These are phyloP conservation scores for Oppia nitens DNA, from an alignment of 1,140 invertebrate species.

Conservation along the genomic window DNA sequence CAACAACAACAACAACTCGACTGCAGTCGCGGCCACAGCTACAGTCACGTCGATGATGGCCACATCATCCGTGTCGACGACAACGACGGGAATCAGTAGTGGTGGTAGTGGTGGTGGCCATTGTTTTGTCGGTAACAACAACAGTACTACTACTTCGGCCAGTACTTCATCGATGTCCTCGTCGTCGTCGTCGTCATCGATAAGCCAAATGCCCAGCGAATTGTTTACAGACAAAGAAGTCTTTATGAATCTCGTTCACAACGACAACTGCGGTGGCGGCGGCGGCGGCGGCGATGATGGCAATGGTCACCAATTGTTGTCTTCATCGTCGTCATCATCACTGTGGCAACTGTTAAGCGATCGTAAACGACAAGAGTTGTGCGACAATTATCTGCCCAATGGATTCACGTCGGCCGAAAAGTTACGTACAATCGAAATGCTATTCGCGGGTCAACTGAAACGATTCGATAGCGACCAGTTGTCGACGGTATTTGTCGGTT, in stretches of 20 bases:
- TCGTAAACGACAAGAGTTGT: not conserved
- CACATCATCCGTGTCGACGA: no score
- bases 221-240: not conserved
- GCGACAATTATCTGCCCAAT: constrained; percentile 9
- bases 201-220: constrained; percentile 1
- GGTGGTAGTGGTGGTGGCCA: no score
- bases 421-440: not conserved
- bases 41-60: no score
- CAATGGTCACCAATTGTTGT: not conserved
- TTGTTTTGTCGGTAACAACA: no score
- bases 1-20: no score
- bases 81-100: no score
- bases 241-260: not conserved
- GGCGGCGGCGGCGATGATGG: not conserved
- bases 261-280: not conserved
- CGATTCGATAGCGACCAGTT: constrained; percentile 5
- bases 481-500: not conserved
- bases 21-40: no score
- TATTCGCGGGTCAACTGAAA: constrained; percentile 1
- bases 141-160: no score
- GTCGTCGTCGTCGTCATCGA: not conserved
- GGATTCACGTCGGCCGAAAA: constrained; percentile 1
- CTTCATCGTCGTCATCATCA: not conserved
- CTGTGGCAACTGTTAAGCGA: not conserved
- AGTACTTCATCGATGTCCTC: no score